Percentiles rank a stretch among this genome's conserved stretches.
Evolutionary conservation across 1,140 invertebrate species (phyloP).

Genomic region (Zaprionus vittiger): DNA sequence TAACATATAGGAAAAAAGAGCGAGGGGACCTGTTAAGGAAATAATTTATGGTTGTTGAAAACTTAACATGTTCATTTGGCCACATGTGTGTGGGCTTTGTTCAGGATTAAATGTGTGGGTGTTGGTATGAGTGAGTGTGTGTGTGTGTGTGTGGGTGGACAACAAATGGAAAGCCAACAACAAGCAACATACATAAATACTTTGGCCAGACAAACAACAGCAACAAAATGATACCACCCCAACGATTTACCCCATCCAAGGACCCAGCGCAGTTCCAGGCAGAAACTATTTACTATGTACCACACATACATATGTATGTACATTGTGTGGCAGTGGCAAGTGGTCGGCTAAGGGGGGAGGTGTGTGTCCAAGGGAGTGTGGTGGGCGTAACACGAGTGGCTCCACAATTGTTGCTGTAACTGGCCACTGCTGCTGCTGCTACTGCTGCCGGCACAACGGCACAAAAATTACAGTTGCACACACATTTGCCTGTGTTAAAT

Average conservation of each 20-base stretch:
- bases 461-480: slow-evolving; percentile 80
- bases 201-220: slow-evolving; percentile 54
- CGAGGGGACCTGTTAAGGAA: slow-evolving; percentile 65
- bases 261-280: slow-evolving; percentile 42
- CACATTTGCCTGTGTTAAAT: slow-evolving; percentile 80
- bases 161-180: slow-evolving; percentile 71
- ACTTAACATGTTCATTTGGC: slow-evolving; percentile 80
- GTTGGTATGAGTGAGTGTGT: slow-evolving; percentile 36
- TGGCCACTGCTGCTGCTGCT: slow-evolving; percentile 53
- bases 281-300: slow-evolving; percentile 74
- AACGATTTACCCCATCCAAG: slow-evolving; percentile 39
- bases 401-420: slow-evolving; percentile 58
- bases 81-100: slow-evolving; percentile 64
- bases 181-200: slow-evolving; percentile 65
- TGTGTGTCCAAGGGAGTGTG: slow-evolving; percentile 16
- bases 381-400: slow-evolving; percentile 1
- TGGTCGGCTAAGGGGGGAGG: not conserved
- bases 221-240: slow-evolving; percentile 38
- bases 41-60: slow-evolving; percentile 81
- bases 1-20: slow-evolving; percentile 68
- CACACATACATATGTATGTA: slow-evolving; percentile 38
- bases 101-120: slow-evolving; percentile 40
- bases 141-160: slow-evolving; percentile 35
- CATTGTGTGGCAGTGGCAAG: slow-evolving; percentile 30
- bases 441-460: slow-evolving; percentile 48